A percentile compares a stretch with the other conserved stretches of the same genome.
phyloP scores from a whole-genome alignment of 2,888 invertebrate genomes.

The Thymelicus acteon region DNA sequence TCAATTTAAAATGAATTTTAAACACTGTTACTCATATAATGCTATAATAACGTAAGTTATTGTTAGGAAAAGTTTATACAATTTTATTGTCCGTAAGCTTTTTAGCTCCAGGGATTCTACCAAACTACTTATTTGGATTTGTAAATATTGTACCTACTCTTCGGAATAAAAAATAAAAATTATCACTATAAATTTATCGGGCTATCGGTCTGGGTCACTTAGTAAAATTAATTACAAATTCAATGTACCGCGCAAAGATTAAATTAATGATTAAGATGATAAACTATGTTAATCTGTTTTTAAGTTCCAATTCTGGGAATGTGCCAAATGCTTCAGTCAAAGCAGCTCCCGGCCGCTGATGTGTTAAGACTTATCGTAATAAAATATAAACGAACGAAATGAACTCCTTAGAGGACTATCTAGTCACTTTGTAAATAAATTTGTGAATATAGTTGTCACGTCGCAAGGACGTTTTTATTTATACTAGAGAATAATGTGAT shows the following conservation, averaged over 20 bases:
- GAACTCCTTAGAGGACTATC: constrained; percentile 76
- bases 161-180: constrained; percentile 55
- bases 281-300: constrained; percentile 61
- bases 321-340: constrained; percentile 79
- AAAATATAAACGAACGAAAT: constrained; percentile 66
- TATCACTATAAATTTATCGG: constrained; percentile 50
- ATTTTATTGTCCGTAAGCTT: constrained; percentile 64
- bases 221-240: constrained; percentile 45
- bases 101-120: constrained; percentile 68
- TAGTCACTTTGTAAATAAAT: constrained; percentile 83
- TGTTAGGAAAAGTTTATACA: constrained; percentile 81
- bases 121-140: constrained; percentile 54
- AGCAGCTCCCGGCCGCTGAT: constrained; percentile 68
- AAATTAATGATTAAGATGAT: constrained; percentile 57
- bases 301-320: constrained; percentile 74
- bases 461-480: constrained; percentile 77
- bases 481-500: constrained; percentile 79
- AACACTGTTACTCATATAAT: constrained; percentile 81
- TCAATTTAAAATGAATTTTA: constrained; percentile 76
- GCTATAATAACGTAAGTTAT: constrained; percentile 74
- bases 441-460: constrained; percentile 83
- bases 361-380: constrained; percentile 68
- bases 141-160: constrained; percentile 69
- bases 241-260: constrained; percentile 54
- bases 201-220: constrained; percentile 45